These are phyloP conservation scores for Glaucopsyche alexis DNA, from an alignment of 2,888 invertebrate genomes.

Conservation along the genomic window DNA sequence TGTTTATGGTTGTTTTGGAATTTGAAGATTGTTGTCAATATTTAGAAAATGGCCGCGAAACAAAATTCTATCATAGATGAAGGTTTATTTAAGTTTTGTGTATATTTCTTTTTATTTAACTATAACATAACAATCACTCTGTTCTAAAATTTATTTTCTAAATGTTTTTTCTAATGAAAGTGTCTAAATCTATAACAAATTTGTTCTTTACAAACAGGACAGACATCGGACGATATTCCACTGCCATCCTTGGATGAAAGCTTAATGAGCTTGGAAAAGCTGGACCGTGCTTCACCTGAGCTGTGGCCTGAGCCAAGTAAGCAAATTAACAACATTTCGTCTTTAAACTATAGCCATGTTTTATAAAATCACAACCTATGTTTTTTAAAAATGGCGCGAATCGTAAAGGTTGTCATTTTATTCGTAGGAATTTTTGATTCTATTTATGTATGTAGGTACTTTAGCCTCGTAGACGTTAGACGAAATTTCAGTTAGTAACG, in stretches of 20 bases:
- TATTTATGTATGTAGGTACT: slow-evolving; percentile 35
- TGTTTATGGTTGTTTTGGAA: slow-evolving; percentile 16
- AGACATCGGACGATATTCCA: slow-evolving; percentile 73
- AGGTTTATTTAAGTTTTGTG: slow-evolving; percentile 65
- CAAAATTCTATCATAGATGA: slow-evolving; percentile 81
- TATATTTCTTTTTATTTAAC: background rate
- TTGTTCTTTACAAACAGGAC: slow-evolving; percentile 50
- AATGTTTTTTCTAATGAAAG: background rate
- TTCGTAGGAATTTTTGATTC: slow-evolving; percentile 44
- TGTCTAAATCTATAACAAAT: background rate
- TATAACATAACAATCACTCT: background rate
- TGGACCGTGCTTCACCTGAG: slow-evolving; percentile 97
- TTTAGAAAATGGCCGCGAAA: slow-evolving; percentile 83
- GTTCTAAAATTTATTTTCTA: background rate
- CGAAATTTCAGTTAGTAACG: slow-evolving; percentile 61
- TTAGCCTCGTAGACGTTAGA: slow-evolving; percentile 38
- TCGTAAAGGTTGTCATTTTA: slow-evolving; percentile 63
- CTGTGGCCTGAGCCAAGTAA: slow-evolving; percentile 98
- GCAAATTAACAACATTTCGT: slow-evolving; percentile 47
- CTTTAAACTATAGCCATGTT: background rate
- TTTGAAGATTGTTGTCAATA: slow-evolving; percentile 46
- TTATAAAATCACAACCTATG: slow-evolving; percentile 28
- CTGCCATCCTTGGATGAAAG: slow-evolving; percentile 83
- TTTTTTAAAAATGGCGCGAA: slow-evolving; percentile 73
- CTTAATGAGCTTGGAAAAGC: slow-evolving; percentile 92